Evolutionary conservation across 2,888 invertebrate genomes (phyloP), one percentile per base, ranked within the genome.

Genomic region (Exocentrus adspersus): DNA sequence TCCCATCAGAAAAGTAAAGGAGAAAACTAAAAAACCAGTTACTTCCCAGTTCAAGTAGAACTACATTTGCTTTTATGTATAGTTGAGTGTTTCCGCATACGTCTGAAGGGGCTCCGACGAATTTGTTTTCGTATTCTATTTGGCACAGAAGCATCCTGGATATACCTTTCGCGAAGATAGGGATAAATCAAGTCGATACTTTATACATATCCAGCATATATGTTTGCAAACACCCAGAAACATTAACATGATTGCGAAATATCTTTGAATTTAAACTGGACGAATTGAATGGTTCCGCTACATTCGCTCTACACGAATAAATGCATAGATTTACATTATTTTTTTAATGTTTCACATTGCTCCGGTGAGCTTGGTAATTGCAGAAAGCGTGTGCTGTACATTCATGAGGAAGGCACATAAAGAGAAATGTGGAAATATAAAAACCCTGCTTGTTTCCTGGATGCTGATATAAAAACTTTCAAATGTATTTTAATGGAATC

Each of bases 171-270:
- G 14, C 17, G 10, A 28, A 30, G 17, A 51, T 16, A 9, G 48
- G 51, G 37, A 51, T 51, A 51, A 51, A 51, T 51, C 51, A 32
- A 32, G 32, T 32, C 30, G 30, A 51, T 51, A 37, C 20, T 19
- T 37, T 37, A 37, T 37, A 37, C 37, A 37, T 12, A 37, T n/a
- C 37, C n/a, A 37, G 32, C n/a, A 30, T 24, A 51, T 51, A 19
- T 51, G 51, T 51, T 51, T 51, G 37, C 17, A 37, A 51, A 30
- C 51, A 37, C 12, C 48, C 59, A 51, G 58, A 64, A 54, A 62
- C 67, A 64, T 67, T 67, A 62, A 67, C 59, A 60, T 67, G 64
- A 67, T 67, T 64, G 62, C 67, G 48, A 67, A 61, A 62, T 62
- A 64, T 60, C 61, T 67, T 60, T 60, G 60, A 59, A 64, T 67